Evolutionary conservation across 2,113 vertebrate genomes (phyloP).

Genomic region (Prinia subflava): DNA sequence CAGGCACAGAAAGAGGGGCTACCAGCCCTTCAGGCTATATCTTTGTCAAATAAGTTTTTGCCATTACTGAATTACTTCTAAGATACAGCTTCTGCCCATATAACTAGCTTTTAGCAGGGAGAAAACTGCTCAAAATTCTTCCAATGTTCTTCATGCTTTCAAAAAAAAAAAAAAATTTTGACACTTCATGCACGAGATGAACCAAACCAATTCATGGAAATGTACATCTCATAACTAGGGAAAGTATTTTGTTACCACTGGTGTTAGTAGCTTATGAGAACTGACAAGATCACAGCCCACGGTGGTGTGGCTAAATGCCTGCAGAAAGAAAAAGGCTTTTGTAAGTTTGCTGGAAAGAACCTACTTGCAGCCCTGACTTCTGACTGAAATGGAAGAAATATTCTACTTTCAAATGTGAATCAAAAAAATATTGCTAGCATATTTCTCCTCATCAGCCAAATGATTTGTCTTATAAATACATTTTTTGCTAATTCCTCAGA

Average conservation of each 20-base stretch:
- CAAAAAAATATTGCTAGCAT: constrained; percentile 43
- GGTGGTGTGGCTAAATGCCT: constrained; percentile 42
- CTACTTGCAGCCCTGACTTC: constrained; percentile 20
- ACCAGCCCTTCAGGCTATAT: not conserved
- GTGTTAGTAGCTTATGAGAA: constrained; percentile 64
- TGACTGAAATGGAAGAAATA: constrained; percentile 54
- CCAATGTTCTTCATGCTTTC: not conserved
- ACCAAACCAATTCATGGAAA: constrained; percentile 56
- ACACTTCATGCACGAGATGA: constrained; percentile 39
- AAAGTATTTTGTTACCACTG: constrained; percentile 65
- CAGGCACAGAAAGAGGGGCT: not conserved
- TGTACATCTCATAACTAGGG: constrained; percentile 39
- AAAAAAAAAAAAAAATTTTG: not conserved
- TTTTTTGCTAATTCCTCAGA: constrained; percentile 54
- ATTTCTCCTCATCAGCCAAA: constrained; percentile 48
- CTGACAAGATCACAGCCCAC: constrained; percentile 64
- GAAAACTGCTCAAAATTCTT: constrained; percentile 13
- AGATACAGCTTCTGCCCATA: not conserved
- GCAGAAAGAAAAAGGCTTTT: constrained; percentile 66
- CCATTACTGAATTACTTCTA: not conserved
- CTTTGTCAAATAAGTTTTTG: not conserved
- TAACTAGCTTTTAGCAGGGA: not conserved
- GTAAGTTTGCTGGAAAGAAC: constrained; percentile 50
- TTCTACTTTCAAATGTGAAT: constrained; percentile 53
- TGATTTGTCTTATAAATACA: constrained; percentile 23